phyloP scores from a whole-genome alignment of 2,113 vertebrate genomes.

The Brachyhypopomus gauderio region DNA sequence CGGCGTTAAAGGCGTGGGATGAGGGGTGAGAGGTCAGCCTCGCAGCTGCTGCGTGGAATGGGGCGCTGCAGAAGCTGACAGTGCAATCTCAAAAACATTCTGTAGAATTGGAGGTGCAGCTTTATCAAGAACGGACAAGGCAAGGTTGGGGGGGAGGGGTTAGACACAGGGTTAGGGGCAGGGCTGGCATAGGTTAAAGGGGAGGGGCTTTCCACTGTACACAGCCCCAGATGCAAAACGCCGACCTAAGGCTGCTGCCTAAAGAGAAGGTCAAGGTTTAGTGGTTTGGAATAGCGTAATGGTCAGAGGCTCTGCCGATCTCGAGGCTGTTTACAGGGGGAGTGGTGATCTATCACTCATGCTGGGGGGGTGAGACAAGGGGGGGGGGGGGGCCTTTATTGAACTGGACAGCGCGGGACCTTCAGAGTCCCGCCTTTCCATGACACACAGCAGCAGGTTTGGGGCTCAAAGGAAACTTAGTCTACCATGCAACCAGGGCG shows the following conservation, averaged over 20 bases:
- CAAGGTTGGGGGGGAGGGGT: slow-evolving; percentile 64
- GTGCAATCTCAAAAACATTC: slow-evolving; percentile 75
- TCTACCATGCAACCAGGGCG: slow-evolving; percentile 73
- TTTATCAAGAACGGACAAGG: slow-evolving; percentile 64
- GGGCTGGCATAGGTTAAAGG: too few relatives aligned
- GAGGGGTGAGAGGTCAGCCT: slow-evolving; percentile 64
- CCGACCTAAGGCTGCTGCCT: slow-evolving; percentile 15
- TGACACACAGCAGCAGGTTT: slow-evolving; percentile 74
- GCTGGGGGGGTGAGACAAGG: slow-evolving; percentile 53
- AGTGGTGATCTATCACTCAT: slow-evolving; percentile 70
- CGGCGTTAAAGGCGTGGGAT: slow-evolving; percentile 71
- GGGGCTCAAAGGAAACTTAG: slow-evolving; percentile 55
- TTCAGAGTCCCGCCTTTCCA: slow-evolving; percentile 56
- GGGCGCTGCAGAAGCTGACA: slow-evolving; percentile 76
- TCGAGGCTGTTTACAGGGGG: slow-evolving; percentile 78
- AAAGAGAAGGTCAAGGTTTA: neutral
- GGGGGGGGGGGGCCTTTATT: slow-evolving; percentile 23
- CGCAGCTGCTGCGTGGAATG: slow-evolving; percentile 73
- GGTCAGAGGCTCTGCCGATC: slow-evolving; percentile 19
- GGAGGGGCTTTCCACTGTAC: slow-evolving; percentile 67
- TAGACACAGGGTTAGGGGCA: slow-evolving; percentile 24
- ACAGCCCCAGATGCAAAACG: slow-evolving; percentile 70
- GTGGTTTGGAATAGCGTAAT: neutral
- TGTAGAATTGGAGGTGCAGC: slow-evolving; percentile 81
- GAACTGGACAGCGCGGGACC: slow-evolving; percentile 44